A percentile compares a stretch with the other conserved stretches of the same genome.
Evolutionary conservation across 2,113 vertebrate genomes (phyloP).

Genomic region (Nansenia antarctica): DNA sequence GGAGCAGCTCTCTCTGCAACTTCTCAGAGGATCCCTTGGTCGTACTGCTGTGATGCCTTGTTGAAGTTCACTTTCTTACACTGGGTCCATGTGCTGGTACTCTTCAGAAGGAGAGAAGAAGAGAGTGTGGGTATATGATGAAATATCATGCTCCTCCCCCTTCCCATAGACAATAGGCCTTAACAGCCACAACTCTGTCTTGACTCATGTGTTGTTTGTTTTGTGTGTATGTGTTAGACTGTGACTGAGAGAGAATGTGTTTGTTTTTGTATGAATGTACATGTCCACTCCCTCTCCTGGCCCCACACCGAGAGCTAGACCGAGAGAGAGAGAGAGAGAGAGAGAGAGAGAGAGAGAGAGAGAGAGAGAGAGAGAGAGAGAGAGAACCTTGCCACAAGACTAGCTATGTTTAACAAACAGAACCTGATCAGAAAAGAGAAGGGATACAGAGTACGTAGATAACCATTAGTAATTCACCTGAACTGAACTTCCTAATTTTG

Average conservation of each 20-base stretch:
- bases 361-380: neutral
- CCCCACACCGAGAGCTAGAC: slow-evolving; percentile 35
- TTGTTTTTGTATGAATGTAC: neutral
- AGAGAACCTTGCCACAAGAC: neutral
- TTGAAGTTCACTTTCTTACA: slow-evolving; percentile 14
- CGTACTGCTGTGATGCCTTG: neutral
- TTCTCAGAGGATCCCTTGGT: slow-evolving; percentile 4
- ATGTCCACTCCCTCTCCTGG: slow-evolving; percentile 31
- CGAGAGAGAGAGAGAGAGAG: neutral
- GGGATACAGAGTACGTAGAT: slow-evolving; percentile 41
- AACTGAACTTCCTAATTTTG: no score
- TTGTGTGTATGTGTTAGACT: neutral
- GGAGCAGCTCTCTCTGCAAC: slow-evolving; percentile 19
- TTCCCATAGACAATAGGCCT: neutral
- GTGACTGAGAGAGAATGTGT: slow-evolving; percentile 2
- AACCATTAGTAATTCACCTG: slow-evolving; percentile 1
- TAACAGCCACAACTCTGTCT: no score
- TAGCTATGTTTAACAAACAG: neutral
- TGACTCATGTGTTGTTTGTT: no score
- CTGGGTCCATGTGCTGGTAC: neutral
- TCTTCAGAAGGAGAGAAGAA: neutral
- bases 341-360: neutral
- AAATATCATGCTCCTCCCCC: neutral
- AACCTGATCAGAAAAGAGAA: slow-evolving; percentile 3
- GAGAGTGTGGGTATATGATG: neutral